These are phyloP conservation scores for Leptoteleia sp. DNA, from an alignment of 1,140 invertebrate species.

Conservation along the genomic window DNA sequence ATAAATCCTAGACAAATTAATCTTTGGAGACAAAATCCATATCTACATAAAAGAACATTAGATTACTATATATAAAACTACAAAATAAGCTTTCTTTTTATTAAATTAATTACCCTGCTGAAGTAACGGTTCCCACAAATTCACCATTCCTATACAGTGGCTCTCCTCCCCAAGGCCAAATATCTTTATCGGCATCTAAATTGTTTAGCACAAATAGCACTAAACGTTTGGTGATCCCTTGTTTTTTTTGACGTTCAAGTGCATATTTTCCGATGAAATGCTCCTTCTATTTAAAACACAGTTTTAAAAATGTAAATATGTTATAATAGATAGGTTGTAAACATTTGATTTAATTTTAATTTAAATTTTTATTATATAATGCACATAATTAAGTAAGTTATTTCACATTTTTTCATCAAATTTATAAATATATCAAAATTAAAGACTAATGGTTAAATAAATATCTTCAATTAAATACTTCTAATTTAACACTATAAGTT, in stretches of 20 bases:
- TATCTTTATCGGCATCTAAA: constrained; percentile 87
- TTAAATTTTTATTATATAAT: too few relatives aligned
- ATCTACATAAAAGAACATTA: constrained; percentile 77
- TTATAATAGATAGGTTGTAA: too few relatives aligned
- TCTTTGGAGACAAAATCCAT: constrained; percentile 85
- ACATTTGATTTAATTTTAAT: too few relatives aligned
- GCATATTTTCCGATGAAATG: constrained; percentile 89
- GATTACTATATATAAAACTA: too few relatives aligned
- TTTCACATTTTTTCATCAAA: too few relatives aligned
- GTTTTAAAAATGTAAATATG: not conserved
- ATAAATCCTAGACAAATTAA: constrained; percentile 86
- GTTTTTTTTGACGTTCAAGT: constrained; percentile 85
- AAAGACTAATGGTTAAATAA: too few relatives aligned
- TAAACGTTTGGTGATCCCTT: constrained; percentile 86
- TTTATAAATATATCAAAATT: too few relatives aligned
- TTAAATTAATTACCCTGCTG: constrained; percentile 83
- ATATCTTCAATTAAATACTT: too few relatives aligned
- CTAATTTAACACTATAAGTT: constrained; percentile 87
- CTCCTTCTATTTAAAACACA: constrained; percentile 79
- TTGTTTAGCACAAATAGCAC: constrained; percentile 88
- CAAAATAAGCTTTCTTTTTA: not conserved
- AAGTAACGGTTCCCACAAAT: constrained; percentile 89
- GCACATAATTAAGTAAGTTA: too few relatives aligned
- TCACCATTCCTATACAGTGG: constrained; percentile 87
- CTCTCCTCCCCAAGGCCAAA: constrained; percentile 92